A percentile compares a stretch with the other conserved stretches of the same genome.
These are phyloP conservation scores for Heterocephalus glaber DNA, from an alignment of 2,113 vertebrate genomes.

Conservation along the genomic window DNA sequence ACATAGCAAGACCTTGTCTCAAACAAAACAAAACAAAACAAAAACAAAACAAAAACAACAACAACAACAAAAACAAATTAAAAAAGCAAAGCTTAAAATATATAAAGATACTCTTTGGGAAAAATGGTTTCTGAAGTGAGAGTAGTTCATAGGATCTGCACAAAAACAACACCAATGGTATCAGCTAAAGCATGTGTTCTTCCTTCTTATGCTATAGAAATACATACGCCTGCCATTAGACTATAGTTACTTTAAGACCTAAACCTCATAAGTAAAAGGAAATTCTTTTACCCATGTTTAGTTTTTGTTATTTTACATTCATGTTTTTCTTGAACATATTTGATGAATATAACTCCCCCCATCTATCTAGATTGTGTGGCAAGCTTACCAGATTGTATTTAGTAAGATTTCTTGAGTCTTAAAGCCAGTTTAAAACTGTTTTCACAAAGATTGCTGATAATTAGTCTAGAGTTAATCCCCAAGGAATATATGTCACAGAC, in stretches of 20 bases:
- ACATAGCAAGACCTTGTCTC: no score
- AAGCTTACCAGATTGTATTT: background rate
- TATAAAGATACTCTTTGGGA: background rate
- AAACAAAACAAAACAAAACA: no score
- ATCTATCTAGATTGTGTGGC: background rate
- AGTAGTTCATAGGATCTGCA: background rate
- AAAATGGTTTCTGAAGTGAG: background rate
- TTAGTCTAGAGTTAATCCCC: background rate
- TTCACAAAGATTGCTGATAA: background rate
- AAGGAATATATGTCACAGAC: background rate
- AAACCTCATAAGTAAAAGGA: background rate
- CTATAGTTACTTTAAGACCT: background rate
- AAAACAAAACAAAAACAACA: no score
- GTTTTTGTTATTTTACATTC: constrained; percentile 45
- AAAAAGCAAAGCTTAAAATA: background rate
- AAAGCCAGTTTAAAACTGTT: constrained; percentile 17
- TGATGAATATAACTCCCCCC: background rate
- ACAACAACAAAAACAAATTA: no score
- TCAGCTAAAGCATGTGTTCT: background rate
- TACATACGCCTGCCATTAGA: background rate
- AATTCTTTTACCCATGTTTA: background rate
- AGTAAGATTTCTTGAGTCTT: constrained; percentile 27
- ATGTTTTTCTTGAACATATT: background rate
- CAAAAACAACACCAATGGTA: background rate
- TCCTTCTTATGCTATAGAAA: background rate